These are phyloP conservation scores for Anolis apletophallus DNA, from an alignment of 2,797 vertebrate genomes.

Conservation along the genomic window DNA sequence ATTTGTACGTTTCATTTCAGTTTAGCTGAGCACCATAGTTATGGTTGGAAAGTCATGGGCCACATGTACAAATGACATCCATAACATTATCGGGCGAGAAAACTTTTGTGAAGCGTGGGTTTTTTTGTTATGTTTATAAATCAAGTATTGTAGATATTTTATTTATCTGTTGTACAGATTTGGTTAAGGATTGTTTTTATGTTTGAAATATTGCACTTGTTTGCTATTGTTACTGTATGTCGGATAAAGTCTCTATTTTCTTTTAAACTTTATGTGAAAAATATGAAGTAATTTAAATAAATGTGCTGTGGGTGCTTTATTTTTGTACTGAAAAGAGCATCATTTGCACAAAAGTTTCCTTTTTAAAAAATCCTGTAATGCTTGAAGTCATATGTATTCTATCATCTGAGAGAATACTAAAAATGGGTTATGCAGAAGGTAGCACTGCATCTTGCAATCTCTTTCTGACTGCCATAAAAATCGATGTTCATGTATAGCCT, in stretches of 20 bases:
- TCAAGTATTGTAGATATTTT: slow-evolving; percentile 77
- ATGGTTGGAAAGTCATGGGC: slow-evolving; percentile 40
- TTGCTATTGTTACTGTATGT: slow-evolving; percentile 73
- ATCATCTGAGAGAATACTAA: not conserved
- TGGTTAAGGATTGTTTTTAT: slow-evolving; percentile 78
- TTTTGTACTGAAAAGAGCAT: slow-evolving; percentile 77
- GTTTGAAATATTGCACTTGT: slow-evolving; percentile 81
- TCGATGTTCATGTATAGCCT: not conserved
- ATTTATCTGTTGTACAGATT: slow-evolving; percentile 85
- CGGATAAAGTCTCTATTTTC: slow-evolving; percentile 79
- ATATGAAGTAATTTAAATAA: slow-evolving; percentile 81
- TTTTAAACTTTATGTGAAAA: slow-evolving; percentile 75
- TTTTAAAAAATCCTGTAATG: not conserved
- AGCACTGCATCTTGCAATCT: not conserved
- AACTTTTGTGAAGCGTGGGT: slow-evolving; percentile 47
- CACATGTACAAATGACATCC: slow-evolving; percentile 35
- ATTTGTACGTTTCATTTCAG: slow-evolving; percentile 47
- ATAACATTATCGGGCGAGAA: slow-evolving; percentile 49
- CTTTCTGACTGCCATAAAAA: not conserved
- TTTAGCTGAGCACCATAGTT: slow-evolving; percentile 33
- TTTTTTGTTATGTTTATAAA: slow-evolving; percentile 64
- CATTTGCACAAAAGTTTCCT: slow-evolving; percentile 52
- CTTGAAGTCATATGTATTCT: not conserved
- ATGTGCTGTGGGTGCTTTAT: slow-evolving; percentile 79
- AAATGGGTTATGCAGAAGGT: not conserved